Evolutionary conservation across 1,140 invertebrate genomes (phyloP).

Genomic region (Ceratina calcarata): DNA sequence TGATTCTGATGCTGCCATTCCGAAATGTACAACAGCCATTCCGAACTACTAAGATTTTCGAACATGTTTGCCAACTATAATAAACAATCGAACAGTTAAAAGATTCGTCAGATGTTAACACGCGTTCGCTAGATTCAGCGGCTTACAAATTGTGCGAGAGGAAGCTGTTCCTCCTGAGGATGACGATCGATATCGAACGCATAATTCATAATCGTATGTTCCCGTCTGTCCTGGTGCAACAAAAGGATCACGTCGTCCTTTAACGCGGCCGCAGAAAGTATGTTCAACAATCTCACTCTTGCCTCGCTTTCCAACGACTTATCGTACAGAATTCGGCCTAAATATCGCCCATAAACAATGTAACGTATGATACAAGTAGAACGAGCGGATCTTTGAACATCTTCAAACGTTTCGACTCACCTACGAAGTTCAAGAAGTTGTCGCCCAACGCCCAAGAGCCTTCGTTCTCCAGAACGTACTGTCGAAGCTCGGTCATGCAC

Average conservation of each 20-base stretch:
- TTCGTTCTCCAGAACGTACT: slow-evolving; percentile 93
- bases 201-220: slow-evolving; percentile 95
- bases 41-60: slow-evolving; percentile 92
- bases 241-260: slow-evolving; percentile 95
- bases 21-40: slow-evolving; percentile 96
- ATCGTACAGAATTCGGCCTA: slow-evolving; percentile 86
- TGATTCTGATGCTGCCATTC: slow-evolving; percentile 90
- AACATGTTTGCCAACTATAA: slow-evolving; percentile 94
- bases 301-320: slow-evolving; percentile 81
- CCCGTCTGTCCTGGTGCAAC: slow-evolving; percentile 93
- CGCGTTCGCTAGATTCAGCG: not conserved
- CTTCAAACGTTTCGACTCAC: slow-evolving; percentile 76
- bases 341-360: not conserved
- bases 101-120: not conserved
- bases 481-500: slow-evolving; percentile 89
- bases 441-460: slow-evolving; percentile 95
- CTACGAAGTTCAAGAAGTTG: slow-evolving; percentile 91
- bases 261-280: slow-evolving; percentile 87
- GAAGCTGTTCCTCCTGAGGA: slow-evolving; percentile 88
- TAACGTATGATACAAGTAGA: not conserved
- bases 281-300: slow-evolving; percentile 84
- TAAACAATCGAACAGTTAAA: not conserved
- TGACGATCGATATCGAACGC: slow-evolving; percentile 91
- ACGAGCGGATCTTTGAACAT: too few relatives aligned
- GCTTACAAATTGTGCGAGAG: slow-evolving; percentile 90